A percentile compares a stretch with the other conserved stretches of the same genome.
Evolutionary conservation across 2,888 invertebrate species (phyloP).

Genomic region (Caprella mutica): DNA sequence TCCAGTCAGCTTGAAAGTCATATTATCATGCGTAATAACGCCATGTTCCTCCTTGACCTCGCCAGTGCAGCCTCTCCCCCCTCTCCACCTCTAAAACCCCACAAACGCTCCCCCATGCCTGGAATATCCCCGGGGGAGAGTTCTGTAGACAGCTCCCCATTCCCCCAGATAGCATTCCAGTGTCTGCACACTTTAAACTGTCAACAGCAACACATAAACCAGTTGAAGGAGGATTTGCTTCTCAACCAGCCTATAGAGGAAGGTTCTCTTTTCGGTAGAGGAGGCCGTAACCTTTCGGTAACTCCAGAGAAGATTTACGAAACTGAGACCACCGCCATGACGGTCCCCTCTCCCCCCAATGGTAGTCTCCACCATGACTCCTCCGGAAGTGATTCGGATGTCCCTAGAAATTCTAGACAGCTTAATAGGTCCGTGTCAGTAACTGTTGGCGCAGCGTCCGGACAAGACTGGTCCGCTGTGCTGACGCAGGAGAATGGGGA

Average conservation of each 20-base stretch:
- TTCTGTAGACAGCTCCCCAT: constrained; percentile 28
- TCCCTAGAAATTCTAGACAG: constrained; percentile 41
- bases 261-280: no score
- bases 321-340: not conserved
- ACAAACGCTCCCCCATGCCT: constrained; percentile 33
- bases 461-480: constrained; percentile 32
- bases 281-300: no score
- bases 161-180: constrained; percentile 43
- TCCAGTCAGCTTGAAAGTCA: constrained; percentile 46
- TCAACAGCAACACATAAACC: constrained; percentile 37
- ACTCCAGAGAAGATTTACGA: no score
- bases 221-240: constrained; percentile 36
- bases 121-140: constrained; percentile 46
- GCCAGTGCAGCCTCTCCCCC: constrained; percentile 57
- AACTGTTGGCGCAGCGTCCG: constrained; percentile 45
- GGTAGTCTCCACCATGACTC: constrained; percentile 30
- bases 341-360: constrained; percentile 4
- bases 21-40: constrained; percentile 78
- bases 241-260: constrained; percentile 36
- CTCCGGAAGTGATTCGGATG: constrained; percentile 29
- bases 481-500: no score
- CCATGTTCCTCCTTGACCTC: constrained; percentile 80
- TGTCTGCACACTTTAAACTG: constrained; percentile 48
- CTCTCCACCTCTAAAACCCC: constrained; percentile 39
- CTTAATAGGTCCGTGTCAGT: constrained; percentile 80